Base-by-base conservation (phyloP, 1,140 invertebrate species). In the Lerema accius region DNA sequence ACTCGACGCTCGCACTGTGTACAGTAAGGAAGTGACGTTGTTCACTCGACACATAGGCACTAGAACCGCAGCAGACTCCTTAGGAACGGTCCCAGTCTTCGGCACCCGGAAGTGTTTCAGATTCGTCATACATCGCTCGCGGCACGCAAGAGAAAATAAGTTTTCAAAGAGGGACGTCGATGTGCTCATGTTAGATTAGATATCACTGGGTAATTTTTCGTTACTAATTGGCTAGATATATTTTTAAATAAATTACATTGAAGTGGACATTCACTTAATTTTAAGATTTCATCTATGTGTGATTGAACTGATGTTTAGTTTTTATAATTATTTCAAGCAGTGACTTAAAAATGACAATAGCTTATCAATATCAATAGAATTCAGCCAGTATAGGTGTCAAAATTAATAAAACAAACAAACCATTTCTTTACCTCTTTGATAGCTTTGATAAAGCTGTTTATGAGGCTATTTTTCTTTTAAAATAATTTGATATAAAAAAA, bases 1-100 rank as follows among this genome's bases (percentile, higher is more conserved):
- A 65, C 93, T 93, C 1, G 91, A 82, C 0, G 96, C 96, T 37
- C 97, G 91, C 10, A 97, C 86, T 0, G 97, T 98, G 69, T 97
- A 98, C 0, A 98, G 83, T 15, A 99, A 71, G 6, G 95, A 95
- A 3, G 97, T 83, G 69, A 94, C 92, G 17, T 94, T 92, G 46
- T 95, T 91, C n/a, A 94, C 86, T 11, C 92, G 84, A 82, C 96
- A 97, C 26, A 97, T 69, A 4, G 96, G 96, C 0, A 97, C 92
- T 9, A 98, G 84, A 9, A 97, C 82, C 0, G 85, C 80, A 4
- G 86, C 86, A 0, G 61, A 71, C 3, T 63, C 61, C 1, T 65
- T 49, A 6, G 77, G 69, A 1, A 35, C 5, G 17, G 72, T 78
- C 7, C 63, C 60, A n/a, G 43, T 64, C 7, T 53, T 68, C n/a